Conservation (phyloP, 2,797 vertebrate genomes). For the Gorsachius magnificus region DNA sequence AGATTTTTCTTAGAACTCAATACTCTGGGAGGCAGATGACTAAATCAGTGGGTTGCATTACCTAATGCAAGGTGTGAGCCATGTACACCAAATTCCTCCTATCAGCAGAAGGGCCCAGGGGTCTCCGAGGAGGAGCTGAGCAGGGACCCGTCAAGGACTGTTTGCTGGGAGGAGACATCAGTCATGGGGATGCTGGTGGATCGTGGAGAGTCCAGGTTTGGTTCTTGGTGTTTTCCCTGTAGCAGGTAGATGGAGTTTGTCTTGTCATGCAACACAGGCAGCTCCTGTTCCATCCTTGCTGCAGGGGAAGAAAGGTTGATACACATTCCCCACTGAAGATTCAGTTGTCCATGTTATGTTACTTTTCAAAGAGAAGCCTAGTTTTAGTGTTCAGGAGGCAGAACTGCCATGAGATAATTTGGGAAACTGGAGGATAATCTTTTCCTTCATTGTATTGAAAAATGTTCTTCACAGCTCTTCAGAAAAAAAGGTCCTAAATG, state of each 20-base stretch:
- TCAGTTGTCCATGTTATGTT: not conserved
- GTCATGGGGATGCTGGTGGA: not conserved
- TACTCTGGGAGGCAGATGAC: not conserved
- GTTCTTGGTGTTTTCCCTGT: not conserved
- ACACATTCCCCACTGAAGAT: not conserved
- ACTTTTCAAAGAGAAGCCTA: not conserved
- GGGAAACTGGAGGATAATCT: not conserved
- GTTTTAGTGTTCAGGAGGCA: not conserved
- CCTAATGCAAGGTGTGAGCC: not conserved
- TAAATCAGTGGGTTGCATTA: not conserved
- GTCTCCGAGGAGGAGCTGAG: not conserved
- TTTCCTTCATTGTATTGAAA: not conserved
- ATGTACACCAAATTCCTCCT: not conserved
- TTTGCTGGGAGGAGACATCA: not conserved
- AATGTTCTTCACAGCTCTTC: not conserved
- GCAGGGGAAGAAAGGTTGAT: not conserved
- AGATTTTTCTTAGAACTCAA: not conserved
- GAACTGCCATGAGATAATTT: not conserved
- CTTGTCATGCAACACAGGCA: not conserved
- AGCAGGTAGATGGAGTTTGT: not conserved
- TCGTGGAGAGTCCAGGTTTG: fast-evolving
- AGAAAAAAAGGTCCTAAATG: not conserved
- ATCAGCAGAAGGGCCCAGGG: not conserved
- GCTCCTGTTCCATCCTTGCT: not conserved
- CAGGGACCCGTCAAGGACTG: fast-evolving